A percentile compares a stretch with the other conserved stretches of the same genome.
phyloP scores from a whole-genome alignment of 2,888 invertebrate species.

The Drosophila fulvimacula region DNA sequence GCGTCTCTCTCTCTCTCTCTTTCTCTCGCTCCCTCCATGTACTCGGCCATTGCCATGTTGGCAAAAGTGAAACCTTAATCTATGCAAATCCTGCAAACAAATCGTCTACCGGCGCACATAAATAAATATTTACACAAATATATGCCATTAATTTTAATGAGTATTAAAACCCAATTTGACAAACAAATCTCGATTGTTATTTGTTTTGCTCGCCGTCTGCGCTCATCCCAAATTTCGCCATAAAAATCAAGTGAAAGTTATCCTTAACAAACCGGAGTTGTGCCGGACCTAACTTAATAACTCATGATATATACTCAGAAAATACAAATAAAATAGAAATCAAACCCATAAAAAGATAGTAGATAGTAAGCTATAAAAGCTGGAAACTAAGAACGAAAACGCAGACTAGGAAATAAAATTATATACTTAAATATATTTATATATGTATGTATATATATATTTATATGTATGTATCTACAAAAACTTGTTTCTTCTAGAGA shows the following conservation, averaged over 20 bases:
- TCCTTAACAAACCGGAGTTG: slow-evolving; percentile 19
- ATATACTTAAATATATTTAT: no score
- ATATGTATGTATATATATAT: no score
- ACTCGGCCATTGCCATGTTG: slow-evolving; percentile 46
- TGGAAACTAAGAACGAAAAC: not conserved
- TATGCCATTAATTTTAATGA: not conserved
- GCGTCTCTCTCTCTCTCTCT: slow-evolving; percentile 1
- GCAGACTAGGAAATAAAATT: not conserved
- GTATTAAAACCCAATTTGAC: not conserved
- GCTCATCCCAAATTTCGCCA: slow-evolving; percentile 5
- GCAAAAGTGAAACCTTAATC: slow-evolving; percentile 59
- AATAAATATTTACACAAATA: not conserved
- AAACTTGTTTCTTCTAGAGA: not conserved
- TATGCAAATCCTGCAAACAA: slow-evolving; percentile 32
- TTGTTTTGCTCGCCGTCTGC: not conserved
- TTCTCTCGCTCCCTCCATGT: slow-evolving; percentile 6
- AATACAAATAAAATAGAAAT: not conserved
- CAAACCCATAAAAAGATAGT: not conserved
- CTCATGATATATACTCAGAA: not conserved
- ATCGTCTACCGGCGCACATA: slow-evolving; percentile 25
- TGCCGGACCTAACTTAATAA: slow-evolving; percentile 3
- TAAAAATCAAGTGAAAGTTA: slow-evolving; percentile 29
- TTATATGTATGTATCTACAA: no score
- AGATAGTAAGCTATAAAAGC: not conserved
- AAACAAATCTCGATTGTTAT: not conserved